phyloP scores from a whole-genome alignment of 2,888 invertebrate species.

The Cataglyphis altisquamis region DNA sequence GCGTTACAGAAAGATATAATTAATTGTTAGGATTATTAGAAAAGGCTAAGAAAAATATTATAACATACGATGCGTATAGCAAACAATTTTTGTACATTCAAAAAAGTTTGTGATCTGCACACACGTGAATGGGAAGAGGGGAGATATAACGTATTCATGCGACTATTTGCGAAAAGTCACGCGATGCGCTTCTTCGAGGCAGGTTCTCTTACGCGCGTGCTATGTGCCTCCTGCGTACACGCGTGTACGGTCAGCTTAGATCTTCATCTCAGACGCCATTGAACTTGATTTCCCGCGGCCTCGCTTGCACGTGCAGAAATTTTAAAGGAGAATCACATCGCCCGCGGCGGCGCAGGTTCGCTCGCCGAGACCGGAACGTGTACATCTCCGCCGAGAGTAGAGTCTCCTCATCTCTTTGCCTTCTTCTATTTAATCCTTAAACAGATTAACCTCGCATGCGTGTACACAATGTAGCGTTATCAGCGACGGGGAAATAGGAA shows the following conservation, averaged over 20 bases:
- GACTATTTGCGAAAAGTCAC: conserved; percentile 13
- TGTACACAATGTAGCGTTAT: background rate
- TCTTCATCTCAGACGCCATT: conserved; percentile 74
- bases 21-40: conserved; percentile 14
- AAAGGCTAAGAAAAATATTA: background rate
- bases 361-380: conserved; percentile 41
- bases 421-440: conserved; percentile 35
- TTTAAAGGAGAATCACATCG: conserved; percentile 69
- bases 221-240: conserved; percentile 36
- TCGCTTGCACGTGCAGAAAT: conserved; percentile 71
- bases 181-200: conserved; percentile 24
- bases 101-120: background rate
- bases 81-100: conserved; percentile 27
- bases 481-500: background rate
- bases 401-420: conserved; percentile 14
- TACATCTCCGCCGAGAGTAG: conserved; percentile 7
- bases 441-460: conserved; percentile 17
- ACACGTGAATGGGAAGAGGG: background rate
- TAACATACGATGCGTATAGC: background rate
- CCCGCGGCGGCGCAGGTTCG: conserved; percentile 59
- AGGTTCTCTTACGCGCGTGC: conserved; percentile 34
- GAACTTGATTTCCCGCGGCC: conserved; percentile 77
- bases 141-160: background rate
- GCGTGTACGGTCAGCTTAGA: conserved; percentile 60
- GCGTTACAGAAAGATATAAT: conserved; percentile 5